phyloP scores from a whole-genome alignment of 2,113 vertebrate genomes.

The Boulengeromyrus knoepffleri region DNA sequence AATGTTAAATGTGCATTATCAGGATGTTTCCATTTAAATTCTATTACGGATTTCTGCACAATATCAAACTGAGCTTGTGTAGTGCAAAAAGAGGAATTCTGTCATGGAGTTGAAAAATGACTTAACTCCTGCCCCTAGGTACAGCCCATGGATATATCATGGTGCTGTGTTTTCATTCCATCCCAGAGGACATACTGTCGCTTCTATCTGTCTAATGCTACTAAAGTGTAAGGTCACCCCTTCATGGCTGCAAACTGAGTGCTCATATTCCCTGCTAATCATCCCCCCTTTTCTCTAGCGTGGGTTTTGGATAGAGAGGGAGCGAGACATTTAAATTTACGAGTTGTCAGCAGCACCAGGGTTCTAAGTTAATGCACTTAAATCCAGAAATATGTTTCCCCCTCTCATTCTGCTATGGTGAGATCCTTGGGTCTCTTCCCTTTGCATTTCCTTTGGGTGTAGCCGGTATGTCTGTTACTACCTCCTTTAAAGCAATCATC shows the following conservation, averaged over 20 bases:
- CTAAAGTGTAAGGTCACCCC: constrained; percentile 10
- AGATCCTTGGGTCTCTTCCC: not conserved
- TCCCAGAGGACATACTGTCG: not conserved
- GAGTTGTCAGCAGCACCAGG: not conserved
- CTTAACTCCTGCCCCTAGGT: not conserved
- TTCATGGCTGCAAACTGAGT: not conserved
- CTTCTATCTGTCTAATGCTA: not conserved
- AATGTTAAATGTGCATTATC: not conserved
- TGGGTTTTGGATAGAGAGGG: not conserved
- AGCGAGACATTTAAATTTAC: constrained; percentile 3
- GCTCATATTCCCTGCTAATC: constrained; percentile 8
- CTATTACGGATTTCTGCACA: not conserved
- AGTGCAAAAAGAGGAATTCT: constrained; percentile 4
- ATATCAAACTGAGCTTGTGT: constrained; percentile 1
- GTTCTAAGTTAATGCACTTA: constrained; percentile 11
- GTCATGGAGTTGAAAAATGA: not conserved
- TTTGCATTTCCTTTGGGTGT: not conserved
- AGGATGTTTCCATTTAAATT: not conserved
- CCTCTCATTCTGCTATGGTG: not conserved
- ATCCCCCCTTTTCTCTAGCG: not conserved
- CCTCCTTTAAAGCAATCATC: not conserved
- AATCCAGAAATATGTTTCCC: not conserved
- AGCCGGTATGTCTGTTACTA: not conserved
- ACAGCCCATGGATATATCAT: not conserved
- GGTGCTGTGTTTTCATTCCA: constrained; percentile 12